phyloP scores from a whole-genome alignment of 2,888 invertebrate genomes.

The Philaethria dido region DNA sequence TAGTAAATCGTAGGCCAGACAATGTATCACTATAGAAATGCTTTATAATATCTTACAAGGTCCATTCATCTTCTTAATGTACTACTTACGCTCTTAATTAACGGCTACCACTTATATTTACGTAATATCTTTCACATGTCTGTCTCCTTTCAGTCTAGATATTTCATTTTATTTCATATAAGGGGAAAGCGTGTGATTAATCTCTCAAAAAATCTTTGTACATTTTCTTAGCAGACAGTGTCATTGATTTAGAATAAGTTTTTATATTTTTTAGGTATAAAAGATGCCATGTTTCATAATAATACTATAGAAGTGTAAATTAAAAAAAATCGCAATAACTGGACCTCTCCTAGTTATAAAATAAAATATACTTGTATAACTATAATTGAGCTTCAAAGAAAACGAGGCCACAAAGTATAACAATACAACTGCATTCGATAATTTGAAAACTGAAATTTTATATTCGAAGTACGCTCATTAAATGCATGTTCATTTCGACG shows the following conservation, averaged over 20 bases:
- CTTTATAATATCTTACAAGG: conserved; percentile 2
- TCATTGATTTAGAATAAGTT: not conserved
- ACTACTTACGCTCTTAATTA: conserved; percentile 7
- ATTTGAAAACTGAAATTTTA: conserved; percentile 19
- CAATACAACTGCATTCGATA: conserved; percentile 14
- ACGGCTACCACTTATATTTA: conserved; percentile 10
- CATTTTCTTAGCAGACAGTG: not conserved
- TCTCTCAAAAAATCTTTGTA: not conserved
- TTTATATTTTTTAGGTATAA: not conserved
- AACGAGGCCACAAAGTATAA: conserved; percentile 21
- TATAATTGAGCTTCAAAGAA: not conserved
- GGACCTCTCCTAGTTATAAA: not conserved
- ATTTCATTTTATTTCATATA: not conserved
- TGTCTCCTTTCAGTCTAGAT: conserved; percentile 14
- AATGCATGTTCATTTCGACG: conserved; percentile 32
- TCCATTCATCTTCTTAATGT: conserved; percentile 17
- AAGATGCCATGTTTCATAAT: too few species aligned
- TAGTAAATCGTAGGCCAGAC: conserved; percentile 2
- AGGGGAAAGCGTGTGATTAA: not conserved
- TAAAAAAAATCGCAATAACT: not conserved
- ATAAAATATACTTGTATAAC: not conserved
- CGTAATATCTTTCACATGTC: not conserved
- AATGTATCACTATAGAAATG: not conserved
- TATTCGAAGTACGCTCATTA: conserved; percentile 25
- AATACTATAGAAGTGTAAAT: too few species aligned